These are phyloP conservation scores for Cranoglanis bouderius DNA, from an alignment of 2,113 vertebrate genomes.

Conservation along the genomic window DNA sequence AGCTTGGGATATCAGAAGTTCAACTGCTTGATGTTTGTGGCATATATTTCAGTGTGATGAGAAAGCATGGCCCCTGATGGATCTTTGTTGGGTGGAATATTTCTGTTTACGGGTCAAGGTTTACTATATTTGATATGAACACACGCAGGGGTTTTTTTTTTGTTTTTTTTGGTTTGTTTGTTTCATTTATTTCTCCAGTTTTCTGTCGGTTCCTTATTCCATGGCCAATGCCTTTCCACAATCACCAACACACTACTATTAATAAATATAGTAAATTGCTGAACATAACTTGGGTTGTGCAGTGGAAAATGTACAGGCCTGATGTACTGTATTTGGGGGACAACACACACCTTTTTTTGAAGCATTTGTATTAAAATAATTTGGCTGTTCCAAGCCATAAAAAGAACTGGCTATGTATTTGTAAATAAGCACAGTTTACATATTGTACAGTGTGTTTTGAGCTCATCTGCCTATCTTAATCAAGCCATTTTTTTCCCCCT, in stretches of 20 bases:
- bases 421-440: slow-evolving; percentile 70
- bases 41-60: slow-evolving; percentile 11
- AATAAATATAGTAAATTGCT: slow-evolving; percentile 70
- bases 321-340: slow-evolving; percentile 6
- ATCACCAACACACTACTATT: slow-evolving; percentile 65
- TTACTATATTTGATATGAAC: slow-evolving; percentile 66
- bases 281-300: slow-evolving; percentile 68
- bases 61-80: slow-evolving; percentile 48
- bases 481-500: slow-evolving; percentile 66
- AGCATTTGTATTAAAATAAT: slow-evolving; percentile 66
- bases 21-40: neutral
- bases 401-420: slow-evolving; percentile 67
- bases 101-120: slow-evolving; percentile 73
- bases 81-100: slow-evolving; percentile 67
- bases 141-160: slow-evolving; percentile 61
- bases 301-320: slow-evolving; percentile 52
- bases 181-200: slow-evolving; percentile 71
- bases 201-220: slow-evolving; percentile 55
- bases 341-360: slow-evolving; percentile 54
- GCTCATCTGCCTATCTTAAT: slow-evolving; percentile 69
- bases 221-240: slow-evolving; percentile 58
- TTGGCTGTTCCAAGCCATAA: slow-evolving; percentile 81
- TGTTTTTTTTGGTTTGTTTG: too few species aligned
- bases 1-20: slow-evolving; percentile 4
- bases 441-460: slow-evolving; percentile 78